A percentile compares a stretch with the other conserved stretches of the same genome.
Evolutionary conservation across 2,113 vertebrate genomes (phyloP).

Genomic region (Pangasianodon hypophthalmus): DNA sequence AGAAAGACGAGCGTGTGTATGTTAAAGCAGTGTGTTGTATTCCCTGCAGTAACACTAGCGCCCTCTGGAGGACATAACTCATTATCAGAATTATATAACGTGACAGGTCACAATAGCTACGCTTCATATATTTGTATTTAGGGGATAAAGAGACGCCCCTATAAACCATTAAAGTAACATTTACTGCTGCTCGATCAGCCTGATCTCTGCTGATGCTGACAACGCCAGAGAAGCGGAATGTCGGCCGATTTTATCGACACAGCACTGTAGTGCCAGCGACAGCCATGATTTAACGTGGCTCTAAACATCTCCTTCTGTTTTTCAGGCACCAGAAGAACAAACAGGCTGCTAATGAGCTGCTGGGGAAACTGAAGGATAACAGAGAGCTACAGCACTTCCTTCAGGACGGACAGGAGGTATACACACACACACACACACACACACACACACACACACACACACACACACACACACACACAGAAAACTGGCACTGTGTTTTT

Average conservation of each 20-base stretch:
- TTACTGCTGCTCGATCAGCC: too few relatives aligned
- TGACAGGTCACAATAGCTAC: neutral
- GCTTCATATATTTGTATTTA: neutral
- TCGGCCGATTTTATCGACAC: neutral
- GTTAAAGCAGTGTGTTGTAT: neutral
- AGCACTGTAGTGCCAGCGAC: neutral
- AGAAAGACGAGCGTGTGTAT: neutral
- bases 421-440: neutral
- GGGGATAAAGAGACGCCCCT: too few relatives aligned
- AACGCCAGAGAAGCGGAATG: neutral
- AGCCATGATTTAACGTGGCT: neutral
- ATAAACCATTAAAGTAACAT: too few relatives aligned
- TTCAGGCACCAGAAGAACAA: conserved; percentile 85
- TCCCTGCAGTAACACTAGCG: neutral
- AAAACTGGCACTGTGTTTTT: neutral
- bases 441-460: neutral
- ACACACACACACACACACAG: too few relatives aligned
- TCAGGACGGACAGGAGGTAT: conserved; percentile 92
- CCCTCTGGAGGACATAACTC: neutral
- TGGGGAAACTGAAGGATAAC: conserved; percentile 87
- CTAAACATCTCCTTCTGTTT: neutral
- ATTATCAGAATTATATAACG: neutral
- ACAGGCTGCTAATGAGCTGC: conserved; percentile 80
- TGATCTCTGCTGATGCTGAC: too few relatives aligned
- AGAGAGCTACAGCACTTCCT: conserved; percentile 91